Base-by-base conservation (phyloP, 2,113 vertebrate species). In the Aix galericulata region DNA sequence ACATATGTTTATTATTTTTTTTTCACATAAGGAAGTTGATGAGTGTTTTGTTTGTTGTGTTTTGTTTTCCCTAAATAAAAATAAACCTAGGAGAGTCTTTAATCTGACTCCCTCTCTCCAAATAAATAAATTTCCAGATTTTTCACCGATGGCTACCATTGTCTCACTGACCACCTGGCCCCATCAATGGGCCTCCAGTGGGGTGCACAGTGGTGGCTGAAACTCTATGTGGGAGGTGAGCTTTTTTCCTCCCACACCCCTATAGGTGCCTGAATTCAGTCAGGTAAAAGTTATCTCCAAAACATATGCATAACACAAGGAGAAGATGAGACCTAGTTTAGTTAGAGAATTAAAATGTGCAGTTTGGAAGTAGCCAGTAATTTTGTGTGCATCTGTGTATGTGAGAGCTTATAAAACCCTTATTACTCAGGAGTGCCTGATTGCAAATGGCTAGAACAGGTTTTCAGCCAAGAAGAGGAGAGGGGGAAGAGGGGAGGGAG, bases 101-200 rank as follows among this genome's bases (percentile, higher is more conserved):
- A 64, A 38, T 64, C 27, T 60, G 1, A 52, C 6, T 67, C 3
- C 5, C 25, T 59, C 3, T 44, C 5, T 2, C 6, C 8, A 25
- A 6, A 17, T 50, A 83, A 77, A 52, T 8, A 29, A 69, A 27
- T 59, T 9, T 68, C 44, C 44, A 83, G 17, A n/a, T 12, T 5
- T 48, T 29, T 3, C 20, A 27, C 25, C 0, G 0, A 32, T 25
- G 25, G 40, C 12, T 42, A 40, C 23, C 4, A 0, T 2, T 31
- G 7, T 27, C 52, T 48, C 46, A 48, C 46, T 9, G 6, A 12
- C 21, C 5, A 2, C 22, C 42, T 62, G 15, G 18, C 12, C 46
- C 2, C 0, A 4, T 7, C 0, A 0, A 31, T 59, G 22, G 6
- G 1, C 32, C 32, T 77, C 26, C 31, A 11, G n/a, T 5, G 12